Evolutionary conservation across 2,888 invertebrate genomes (phyloP), one percentile per base, ranked within the genome.

Genomic region (Drosophila incognita): DNA sequence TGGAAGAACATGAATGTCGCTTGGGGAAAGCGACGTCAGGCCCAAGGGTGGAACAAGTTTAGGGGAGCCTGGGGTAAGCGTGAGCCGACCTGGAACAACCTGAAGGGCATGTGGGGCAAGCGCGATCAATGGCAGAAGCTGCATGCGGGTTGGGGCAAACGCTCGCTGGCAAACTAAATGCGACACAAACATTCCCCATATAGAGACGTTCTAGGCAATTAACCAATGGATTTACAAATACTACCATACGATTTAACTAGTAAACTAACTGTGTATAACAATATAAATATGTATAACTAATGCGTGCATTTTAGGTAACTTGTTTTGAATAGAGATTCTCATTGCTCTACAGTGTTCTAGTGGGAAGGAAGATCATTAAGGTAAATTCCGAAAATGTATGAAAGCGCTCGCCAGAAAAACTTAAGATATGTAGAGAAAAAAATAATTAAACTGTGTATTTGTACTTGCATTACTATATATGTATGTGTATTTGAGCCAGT

Each of bases 71-170:
- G 96, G 96, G 96, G 96, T 90, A 96, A 96, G 93, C 94, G 96
- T 71, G 96, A 96, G 90, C 96, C 96, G 15, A 96, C 95, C 92
- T 96, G 96, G 96, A 96, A 96, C 91, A 96, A 96, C 92, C 94
- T 96, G 83, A 95, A 96, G 93, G 96, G 96, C 71, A 95, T 96
- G 93, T 96, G 96, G 96, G 96, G 96, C 86, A 96, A 96, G 92
- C 94, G 96, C 72, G 88, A 88, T 67, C 93, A 93, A 70, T 93
- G 93, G 93, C 92, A 92, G 56, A 93, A 92, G 82, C 79, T 93
- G 53, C 91, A 92, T 38, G 90, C 92, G 4, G 92, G 92, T 29
- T 94, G 94, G 94, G 94, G 94, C 59, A 93, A 93, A 72, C 92
- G 93, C 21, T 80, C 87, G 11, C 36, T 68, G 62, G 82, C 74